These are phyloP conservation scores for Montipora cactus DNA, from an alignment of 64 coral and sea anemone genomes.

Conservation along the genomic window DNA sequence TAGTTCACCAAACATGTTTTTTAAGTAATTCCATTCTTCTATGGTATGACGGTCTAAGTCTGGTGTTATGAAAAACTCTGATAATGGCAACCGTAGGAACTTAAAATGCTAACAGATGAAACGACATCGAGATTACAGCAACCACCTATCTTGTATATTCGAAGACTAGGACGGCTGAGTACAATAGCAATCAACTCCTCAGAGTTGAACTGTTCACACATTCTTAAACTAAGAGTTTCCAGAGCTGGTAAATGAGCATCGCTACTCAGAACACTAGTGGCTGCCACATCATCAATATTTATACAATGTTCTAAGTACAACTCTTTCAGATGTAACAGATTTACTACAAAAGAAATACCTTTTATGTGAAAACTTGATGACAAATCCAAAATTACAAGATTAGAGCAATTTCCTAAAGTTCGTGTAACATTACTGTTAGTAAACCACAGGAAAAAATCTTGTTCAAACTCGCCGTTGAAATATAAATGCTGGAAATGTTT, in stretches of 20 bases:
- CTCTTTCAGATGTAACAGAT: conserved; percentile 11
- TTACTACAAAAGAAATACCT: conserved; percentile 43
- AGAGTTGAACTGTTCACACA: too few species aligned
- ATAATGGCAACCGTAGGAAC: conserved; percentile 28
- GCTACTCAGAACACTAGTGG: too few species aligned
- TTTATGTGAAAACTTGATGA: conserved; percentile 38
- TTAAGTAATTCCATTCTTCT: conserved; percentile 34
- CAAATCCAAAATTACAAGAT: conserved; percentile 57
- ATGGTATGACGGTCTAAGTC: conserved; percentile 37
- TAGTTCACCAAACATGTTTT: conserved; percentile 63
- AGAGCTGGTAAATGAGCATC: too few species aligned
- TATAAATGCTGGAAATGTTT: too few species aligned
- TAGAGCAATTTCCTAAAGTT: conserved; percentile 53
- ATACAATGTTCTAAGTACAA: too few species aligned
- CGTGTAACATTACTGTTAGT: conserved; percentile 36
- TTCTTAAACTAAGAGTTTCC: too few species aligned
- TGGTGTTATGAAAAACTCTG: conserved; percentile 54
- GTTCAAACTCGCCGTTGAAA: too few species aligned
- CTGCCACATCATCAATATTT: too few species aligned
- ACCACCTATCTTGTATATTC: conserved; percentile 54
- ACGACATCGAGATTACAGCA: conserved; percentile 50
- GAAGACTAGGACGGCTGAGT: conserved; percentile 45
- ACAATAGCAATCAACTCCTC: too few species aligned
- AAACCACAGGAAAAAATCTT: too few species aligned
- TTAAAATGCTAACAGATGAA: conserved; percentile 51